These are phyloP conservation scores for Diadophis punctatus DNA, from an alignment of 2,113 vertebrate species.

Conservation along the genomic window DNA sequence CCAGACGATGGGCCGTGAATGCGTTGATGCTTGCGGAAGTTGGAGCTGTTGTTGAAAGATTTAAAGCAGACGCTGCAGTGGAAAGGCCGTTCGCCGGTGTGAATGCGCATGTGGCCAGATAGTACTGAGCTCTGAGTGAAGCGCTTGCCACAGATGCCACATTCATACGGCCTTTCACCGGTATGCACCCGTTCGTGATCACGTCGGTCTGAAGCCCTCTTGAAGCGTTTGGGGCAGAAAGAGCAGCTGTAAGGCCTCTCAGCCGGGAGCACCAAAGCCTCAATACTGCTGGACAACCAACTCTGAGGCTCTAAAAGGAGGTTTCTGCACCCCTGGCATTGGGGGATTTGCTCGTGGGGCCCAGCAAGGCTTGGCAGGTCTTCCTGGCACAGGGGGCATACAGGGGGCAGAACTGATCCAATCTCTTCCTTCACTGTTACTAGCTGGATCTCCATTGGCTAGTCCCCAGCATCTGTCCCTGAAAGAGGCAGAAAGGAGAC, in stretches of 20 bases:
- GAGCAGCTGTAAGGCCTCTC: constrained; percentile 64
- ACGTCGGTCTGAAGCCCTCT: constrained; percentile 30
- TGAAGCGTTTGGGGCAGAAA: constrained; percentile 46
- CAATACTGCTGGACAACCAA: not conserved
- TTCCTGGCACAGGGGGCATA: constrained; percentile 4
- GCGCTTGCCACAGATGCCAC: constrained; percentile 38
- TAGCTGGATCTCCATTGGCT: constrained; percentile 51
- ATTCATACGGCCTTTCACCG: constrained; percentile 36
- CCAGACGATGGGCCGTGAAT: constrained; percentile 2
- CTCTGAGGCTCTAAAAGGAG: not conserved
- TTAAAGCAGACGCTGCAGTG: constrained; percentile 36
- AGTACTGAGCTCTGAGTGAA: constrained; percentile 42
- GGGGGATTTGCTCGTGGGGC: not conserved
- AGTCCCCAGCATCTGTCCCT: not conserved
- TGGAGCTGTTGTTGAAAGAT: constrained; percentile 44
- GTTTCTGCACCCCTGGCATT: not conserved
- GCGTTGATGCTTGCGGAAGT: constrained; percentile 43
- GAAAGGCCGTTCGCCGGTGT: constrained; percentile 42
- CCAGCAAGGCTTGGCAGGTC: constrained; percentile 1
- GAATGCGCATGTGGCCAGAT: constrained; percentile 45
- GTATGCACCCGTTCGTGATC: constrained; percentile 43
- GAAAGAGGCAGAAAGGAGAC: constrained; percentile 12
- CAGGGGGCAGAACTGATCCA: not conserved
- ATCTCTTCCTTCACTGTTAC: constrained; percentile 52
- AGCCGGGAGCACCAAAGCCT: not conserved